Base-by-base conservation (phyloP, 2,888 invertebrate species). In the Synergus itoensis region DNA sequence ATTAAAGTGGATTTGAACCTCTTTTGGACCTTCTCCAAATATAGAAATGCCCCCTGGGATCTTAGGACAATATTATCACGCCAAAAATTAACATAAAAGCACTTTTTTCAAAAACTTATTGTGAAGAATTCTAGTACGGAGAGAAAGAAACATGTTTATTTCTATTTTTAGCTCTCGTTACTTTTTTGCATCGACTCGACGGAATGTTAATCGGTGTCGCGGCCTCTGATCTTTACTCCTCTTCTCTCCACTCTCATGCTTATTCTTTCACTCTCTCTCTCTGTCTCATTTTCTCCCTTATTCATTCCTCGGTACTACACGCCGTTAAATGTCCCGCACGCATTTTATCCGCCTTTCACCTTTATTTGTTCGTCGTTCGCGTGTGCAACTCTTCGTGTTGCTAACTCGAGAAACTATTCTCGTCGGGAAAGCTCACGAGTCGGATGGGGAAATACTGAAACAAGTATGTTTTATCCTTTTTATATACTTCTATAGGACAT, bases 341-440 rank as follows among this genome's bases (percentile, higher is more conserved):
- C 86, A 83, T 85, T 88, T 87, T 84, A 85, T 84, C 82, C 81
- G 85, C 79, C 79, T 76, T 82, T 78, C 80, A 64, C 84, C 83
- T 88, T 86, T 86, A 87, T 86, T 87, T 86, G 85, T 82, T 86
- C 81, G 76, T 84, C 63, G 79, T 80, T 84, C 84, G 82, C 83
- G 86, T 86, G 84, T 83, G 82, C 82, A 81, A 79, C 81, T 45
- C 8, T 43, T 21, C 21, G 8, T 21, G 16, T 53, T 60, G 36
- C 48, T 73, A 16, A 36, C 48, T 53, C 48, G 73, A 53, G 73
- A 16, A 73, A 73, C 73, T 73, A 73, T 73, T 73, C 73, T 73
- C 48, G 73, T 73, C 73, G n/a, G 73, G 36, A 73, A 73, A 73
- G 48, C 48, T 73, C 73, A 53, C 28, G 16, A 53, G 9, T 73